Evolutionary conservation across 2,113 vertebrate genomes (phyloP).

Genomic region (human (Homo sapiens)): DNA sequence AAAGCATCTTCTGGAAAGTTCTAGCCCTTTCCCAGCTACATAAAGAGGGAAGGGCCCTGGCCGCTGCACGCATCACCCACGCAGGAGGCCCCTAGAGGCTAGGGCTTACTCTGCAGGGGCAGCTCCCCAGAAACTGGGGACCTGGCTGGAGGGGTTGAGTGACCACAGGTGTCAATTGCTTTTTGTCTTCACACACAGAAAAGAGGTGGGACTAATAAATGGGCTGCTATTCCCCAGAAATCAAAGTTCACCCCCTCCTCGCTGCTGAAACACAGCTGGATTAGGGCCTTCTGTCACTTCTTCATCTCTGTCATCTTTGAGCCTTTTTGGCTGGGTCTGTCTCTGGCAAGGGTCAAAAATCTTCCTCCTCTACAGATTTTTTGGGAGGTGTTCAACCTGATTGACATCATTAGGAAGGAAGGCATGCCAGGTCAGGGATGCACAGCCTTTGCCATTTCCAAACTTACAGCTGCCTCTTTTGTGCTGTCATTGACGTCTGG

Average conservation of each 20-base stretch:
- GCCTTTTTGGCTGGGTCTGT: neutral
- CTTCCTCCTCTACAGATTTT: neutral
- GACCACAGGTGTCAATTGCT: neutral
- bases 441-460: constrained; percentile 43
- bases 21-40: neutral
- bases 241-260: neutral
- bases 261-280: neutral
- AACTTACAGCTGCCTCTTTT: neutral
- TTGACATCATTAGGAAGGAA: constrained; percentile 24
- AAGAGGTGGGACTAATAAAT: neutral
- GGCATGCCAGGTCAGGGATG: neutral
- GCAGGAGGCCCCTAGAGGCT: neutral
- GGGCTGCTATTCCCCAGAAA: neutral
- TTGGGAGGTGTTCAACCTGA: constrained; percentile 12
- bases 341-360: neutral
- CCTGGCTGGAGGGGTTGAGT: neutral
- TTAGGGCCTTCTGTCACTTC: neutral
- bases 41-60: neutral
- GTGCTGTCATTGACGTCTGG: neutral
- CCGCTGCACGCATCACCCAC: accelerated
- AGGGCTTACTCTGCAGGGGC: neutral
- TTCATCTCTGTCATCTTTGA: neutral
- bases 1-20: neutral
- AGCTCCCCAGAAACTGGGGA: neutral
- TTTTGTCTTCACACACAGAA: neutral